phyloP scores from a whole-genome alignment of 2,797 vertebrate species.

The Poliocrania exsul region DNA sequence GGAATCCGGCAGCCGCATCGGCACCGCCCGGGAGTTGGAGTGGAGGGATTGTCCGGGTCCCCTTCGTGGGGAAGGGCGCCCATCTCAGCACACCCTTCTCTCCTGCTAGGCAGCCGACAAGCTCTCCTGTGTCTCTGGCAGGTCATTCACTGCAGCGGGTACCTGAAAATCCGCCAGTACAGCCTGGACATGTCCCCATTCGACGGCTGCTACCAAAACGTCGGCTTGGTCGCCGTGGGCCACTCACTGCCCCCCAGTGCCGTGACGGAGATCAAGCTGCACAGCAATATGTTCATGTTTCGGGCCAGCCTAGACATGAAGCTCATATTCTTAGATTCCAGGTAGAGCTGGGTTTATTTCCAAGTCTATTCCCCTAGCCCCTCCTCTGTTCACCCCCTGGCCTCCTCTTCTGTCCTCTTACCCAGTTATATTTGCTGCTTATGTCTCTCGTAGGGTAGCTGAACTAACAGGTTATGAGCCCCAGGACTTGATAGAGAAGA shows the following conservation, averaged over 20 bases:
- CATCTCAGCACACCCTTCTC: background rate
- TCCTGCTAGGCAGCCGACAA: background rate
- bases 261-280: conserved; percentile 97
- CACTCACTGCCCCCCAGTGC: conserved; percentile 97
- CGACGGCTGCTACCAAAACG: conserved; percentile 98
- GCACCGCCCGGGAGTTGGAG: fast-evolving
- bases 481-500: conserved; percentile 98
- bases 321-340: conserved; percentile 98
- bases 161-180: conserved; percentile 98
- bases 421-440: background rate
- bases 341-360: conserved; percentile 74
- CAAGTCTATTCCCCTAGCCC: background rate
- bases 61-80: too few relatives aligned
- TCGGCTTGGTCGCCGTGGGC: conserved; percentile 95
- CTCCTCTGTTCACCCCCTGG: background rate
- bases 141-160: conserved; percentile 98
- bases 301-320: conserved; percentile 98
- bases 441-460: conserved; percentile 83
- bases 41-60: fast-evolving
- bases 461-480: conserved; percentile 97
- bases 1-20: background rate
- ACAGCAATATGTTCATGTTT: conserved; percentile 99
- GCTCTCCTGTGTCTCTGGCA: conserved; percentile 58
- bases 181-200: conserved; percentile 98
- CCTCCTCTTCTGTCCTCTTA: background rate